Evolutionary conservation across 2,113 vertebrate genomes (phyloP).

Genomic region (Percina caprodes): DNA sequence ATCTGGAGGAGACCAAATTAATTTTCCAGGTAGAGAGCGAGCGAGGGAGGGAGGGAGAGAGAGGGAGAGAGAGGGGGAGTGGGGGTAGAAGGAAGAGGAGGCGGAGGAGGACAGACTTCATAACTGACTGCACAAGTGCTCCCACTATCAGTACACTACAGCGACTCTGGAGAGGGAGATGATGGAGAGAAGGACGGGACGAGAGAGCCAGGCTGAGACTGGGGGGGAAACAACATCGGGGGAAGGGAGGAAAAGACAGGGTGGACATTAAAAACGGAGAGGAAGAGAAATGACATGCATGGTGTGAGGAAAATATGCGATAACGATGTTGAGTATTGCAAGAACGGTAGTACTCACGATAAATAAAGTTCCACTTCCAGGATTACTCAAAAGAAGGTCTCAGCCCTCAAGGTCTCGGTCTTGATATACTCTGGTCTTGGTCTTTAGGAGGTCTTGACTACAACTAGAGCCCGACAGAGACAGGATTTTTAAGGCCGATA

Average conservation of each 20-base stretch:
- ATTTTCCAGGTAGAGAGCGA: constrained; percentile 87
- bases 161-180: constrained; percentile 52
- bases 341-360: too few species aligned
- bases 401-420: too few species aligned
- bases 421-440: too few species aligned
- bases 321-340: too few species aligned
- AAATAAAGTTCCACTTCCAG: too few species aligned
- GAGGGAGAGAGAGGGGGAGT: too few species aligned
- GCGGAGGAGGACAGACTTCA: constrained; percentile 54
- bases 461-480: too few species aligned
- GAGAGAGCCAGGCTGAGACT: not conserved
- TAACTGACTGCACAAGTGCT: constrained; percentile 66
- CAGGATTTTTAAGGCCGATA: too few species aligned
- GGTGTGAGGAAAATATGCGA: too few species aligned
- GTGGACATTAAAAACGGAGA: not conserved
- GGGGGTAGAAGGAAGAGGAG: not conserved
- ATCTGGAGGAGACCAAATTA: constrained; percentile 97
- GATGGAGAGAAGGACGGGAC: constrained; percentile 40
- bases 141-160: constrained; percentile 62
- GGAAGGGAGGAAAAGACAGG: not conserved
- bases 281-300: not conserved
- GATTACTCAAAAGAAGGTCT: too few species aligned
- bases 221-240: constrained; percentile 12
- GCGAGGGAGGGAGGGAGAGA: constrained; percentile 61
- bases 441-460: too few species aligned